Base-by-base conservation (phyloP, 2,888 invertebrate species). In the Leptopterna dolabrata region DNA sequence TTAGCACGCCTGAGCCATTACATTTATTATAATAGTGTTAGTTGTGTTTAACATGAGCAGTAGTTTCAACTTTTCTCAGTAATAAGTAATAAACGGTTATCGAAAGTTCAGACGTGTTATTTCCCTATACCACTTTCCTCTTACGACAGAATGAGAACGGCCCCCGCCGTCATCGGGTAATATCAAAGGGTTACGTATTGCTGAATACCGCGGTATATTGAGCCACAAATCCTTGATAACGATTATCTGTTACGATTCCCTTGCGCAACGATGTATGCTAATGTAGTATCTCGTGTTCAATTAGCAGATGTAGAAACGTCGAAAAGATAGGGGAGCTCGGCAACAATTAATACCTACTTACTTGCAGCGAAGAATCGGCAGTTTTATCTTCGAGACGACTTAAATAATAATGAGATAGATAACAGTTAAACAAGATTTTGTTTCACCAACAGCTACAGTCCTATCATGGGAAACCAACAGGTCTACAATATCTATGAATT, bases 141-240 rank as follows among this genome's bases (percentile, higher is more conserved):
- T 13, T 1, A 2, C 13, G 47, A 47, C 7, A 14, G 47, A 47
- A 47, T 14, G 47, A 47, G 2, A 4, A 47, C 13, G 16, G 47
- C 47, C 47, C 11, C 36, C 36, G 7, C 36, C 2, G 7, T 36
- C 36, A 36, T 4, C 36, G 36, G 24, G 63, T 24, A 27, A 63
- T 51, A 63, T 16, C 7, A 63, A 9, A 14, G n/a, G 30, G 45
- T 47, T 80, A 80, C 45, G 51, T 80, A 80, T 51, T 41, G 29
- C 45, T n/a, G 16, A 80, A 80, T 47, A 41, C 29, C 51, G 29
- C 45, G 16, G 29, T 47, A 80, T 47, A 80, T 80, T 41, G 47
- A 29, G 55, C 51, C 51, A 82, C 73, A 73, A 73, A 73, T 63
- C 73, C 73, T 73, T 73, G 73, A 73, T 73, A 73, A 73, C 41